These are phyloP conservation scores for Neolamprologus ventralis DNA, from an alignment of 2,113 vertebrate genomes.

Conservation along the genomic window DNA sequence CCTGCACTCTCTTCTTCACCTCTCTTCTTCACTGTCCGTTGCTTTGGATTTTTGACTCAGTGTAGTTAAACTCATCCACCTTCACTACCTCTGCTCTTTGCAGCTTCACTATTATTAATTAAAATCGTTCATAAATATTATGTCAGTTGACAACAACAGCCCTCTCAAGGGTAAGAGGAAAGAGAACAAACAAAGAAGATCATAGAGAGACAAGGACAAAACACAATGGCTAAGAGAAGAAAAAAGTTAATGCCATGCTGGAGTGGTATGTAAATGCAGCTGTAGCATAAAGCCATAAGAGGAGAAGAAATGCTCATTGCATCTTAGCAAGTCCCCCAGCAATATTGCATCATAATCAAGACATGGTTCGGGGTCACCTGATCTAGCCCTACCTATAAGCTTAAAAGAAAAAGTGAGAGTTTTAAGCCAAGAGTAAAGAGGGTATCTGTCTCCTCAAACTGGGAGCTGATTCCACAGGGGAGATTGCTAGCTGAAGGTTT, in stretches of 20 bases:
- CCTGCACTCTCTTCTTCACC: neutral
- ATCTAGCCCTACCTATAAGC: neutral
- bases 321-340: neutral
- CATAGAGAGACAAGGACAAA: neutral
- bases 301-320: neutral
- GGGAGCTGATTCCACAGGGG: neutral
- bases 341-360: neutral
- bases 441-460: neutral
- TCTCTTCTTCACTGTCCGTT: neutral
- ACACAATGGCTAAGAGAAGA: neutral
- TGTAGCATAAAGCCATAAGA: neutral
- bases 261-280: neutral
- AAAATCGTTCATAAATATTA: neutral
- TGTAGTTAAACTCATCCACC: neutral
- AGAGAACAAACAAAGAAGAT: neutral
- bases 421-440: neutral
- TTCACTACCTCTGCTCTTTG: neutral
- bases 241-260: neutral
- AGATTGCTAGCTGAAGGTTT: neutral
- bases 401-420: neutral
- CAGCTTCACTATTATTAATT: neutral
- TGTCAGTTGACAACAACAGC: neutral
- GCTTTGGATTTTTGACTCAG: neutral
- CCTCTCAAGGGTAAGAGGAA: neutral
- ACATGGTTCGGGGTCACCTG: neutral